These are phyloP conservation scores for Petrolisthes cinctipes DNA, from an alignment of 2,888 invertebrate species.

Conservation along the genomic window DNA sequence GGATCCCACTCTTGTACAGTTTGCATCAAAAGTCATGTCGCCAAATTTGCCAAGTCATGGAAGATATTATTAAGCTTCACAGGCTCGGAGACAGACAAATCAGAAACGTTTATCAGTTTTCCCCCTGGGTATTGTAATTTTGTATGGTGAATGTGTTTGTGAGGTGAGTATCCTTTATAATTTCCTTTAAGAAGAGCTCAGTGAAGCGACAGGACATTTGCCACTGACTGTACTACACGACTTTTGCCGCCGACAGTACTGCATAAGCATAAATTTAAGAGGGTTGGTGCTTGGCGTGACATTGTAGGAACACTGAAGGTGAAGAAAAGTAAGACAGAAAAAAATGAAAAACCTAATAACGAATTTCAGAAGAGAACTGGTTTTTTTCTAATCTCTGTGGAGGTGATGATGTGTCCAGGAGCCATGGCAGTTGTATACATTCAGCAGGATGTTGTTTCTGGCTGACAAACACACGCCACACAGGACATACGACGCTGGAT, in stretches of 20 bases:
- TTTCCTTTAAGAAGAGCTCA: too few relatives aligned
- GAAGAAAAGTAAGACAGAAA: slow-evolving; percentile 28
- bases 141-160: too few relatives aligned
- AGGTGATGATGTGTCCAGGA: slow-evolving; percentile 4
- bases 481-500: slow-evolving; percentile 33
- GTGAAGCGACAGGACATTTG: too few relatives aligned
- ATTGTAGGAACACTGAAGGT: slow-evolving; percentile 17
- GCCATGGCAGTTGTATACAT: slow-evolving; percentile 32
- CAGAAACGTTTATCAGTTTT: too few relatives aligned
- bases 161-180: too few relatives aligned
- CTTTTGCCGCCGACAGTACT: too few relatives aligned
- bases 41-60: too few relatives aligned
- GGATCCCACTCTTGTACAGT: slow-evolving; percentile 30
- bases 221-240: too few relatives aligned
- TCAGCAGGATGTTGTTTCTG: slow-evolving; percentile 22
- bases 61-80: too few relatives aligned
- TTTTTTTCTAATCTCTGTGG: neutral
- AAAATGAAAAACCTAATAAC: slow-evolving; percentile 27
- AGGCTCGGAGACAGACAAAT: too few relatives aligned
- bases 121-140: too few relatives aligned
- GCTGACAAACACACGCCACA: slow-evolving; percentile 25
- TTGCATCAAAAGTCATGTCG: too few relatives aligned
- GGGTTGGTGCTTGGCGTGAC: slow-evolving; percentile 28
- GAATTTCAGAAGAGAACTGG: slow-evolving; percentile 30
- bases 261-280: slow-evolving; percentile 15